These are phyloP conservation scores for Pollicipes pollicipes DNA, from an alignment of 1,140 invertebrate species.

Conservation along the genomic window DNA sequence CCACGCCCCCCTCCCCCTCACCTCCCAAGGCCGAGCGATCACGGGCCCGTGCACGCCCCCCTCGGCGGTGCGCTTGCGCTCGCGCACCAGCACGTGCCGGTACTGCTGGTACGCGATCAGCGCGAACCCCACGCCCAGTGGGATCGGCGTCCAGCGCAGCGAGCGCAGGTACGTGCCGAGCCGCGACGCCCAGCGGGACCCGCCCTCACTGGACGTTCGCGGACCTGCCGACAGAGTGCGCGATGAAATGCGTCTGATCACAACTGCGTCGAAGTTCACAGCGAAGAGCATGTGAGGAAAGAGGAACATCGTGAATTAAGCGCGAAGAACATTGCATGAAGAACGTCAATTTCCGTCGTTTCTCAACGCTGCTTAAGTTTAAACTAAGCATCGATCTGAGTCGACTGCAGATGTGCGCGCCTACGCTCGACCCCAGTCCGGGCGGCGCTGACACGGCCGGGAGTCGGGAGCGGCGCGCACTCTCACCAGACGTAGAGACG, in stretches of 20 bases:
- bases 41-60: not conserved
- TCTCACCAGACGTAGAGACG: not conserved
- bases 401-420: no score
- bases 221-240: no score
- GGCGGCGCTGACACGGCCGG: no score
- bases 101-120: constrained; percentile 26
- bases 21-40: not conserved
- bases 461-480: not conserved
- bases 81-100: constrained; percentile 20
- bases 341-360: no score
- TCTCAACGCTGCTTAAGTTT: no score
- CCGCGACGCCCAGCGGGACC: not conserved
- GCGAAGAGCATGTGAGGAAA: no score
- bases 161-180: constrained; percentile 19
- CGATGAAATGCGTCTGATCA: no score
- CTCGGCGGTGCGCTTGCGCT: constrained; percentile 16
- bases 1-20: not conserved
- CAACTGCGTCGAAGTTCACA: no score
- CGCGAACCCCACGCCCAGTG: constrained; percentile 24
- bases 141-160: constrained; percentile 27
- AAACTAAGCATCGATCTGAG: no score
- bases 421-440: no score
- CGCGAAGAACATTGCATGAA: no score
- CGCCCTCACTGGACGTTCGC: not conserved
- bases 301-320: no score